These are phyloP conservation scores for Andrena bucephala DNA, from an alignment of 2,888 invertebrate species.

Conservation along the genomic window DNA sequence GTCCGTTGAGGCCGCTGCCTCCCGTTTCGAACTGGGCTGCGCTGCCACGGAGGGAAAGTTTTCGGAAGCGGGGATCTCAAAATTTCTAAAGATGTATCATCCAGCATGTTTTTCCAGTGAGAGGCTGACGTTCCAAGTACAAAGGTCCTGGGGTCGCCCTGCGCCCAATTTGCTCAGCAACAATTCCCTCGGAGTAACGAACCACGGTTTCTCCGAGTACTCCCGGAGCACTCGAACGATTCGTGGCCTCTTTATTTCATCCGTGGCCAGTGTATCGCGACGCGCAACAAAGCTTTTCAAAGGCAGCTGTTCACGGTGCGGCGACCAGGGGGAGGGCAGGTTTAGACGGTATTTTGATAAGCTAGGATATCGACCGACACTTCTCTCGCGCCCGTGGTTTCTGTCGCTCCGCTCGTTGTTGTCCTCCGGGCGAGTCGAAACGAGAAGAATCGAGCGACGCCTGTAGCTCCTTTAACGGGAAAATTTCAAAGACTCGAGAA, in stretches of 20 bases:
- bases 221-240: not conserved
- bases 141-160: too few species aligned
- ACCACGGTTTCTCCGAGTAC: not conserved
- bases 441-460: slow-evolving; percentile 66
- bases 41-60: too few species aligned
- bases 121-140: too few species aligned
- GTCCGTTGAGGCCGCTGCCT: not conserved
- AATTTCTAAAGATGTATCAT: too few species aligned
- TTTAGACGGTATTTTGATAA: slow-evolving; percentile 67
- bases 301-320: not conserved
- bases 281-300: slow-evolving; percentile 36
- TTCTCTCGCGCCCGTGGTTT: slow-evolving; percentile 19
- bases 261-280: slow-evolving; percentile 30
- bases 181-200: not conserved
- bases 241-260: slow-evolving; percentile 9
- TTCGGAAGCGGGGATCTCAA: too few species aligned
- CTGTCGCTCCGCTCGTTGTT: slow-evolving; percentile 49
- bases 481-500: slow-evolving; percentile 70
- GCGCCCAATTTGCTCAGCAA: too few species aligned
- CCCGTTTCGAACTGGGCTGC: too few species aligned
- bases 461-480: slow-evolving; percentile 71
- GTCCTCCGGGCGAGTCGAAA: slow-evolving; percentile 33
- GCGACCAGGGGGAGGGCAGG: not conserved
- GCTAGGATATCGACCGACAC: slow-evolving; percentile 56
- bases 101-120: too few species aligned